These are phyloP conservation scores for Pagrus major DNA, from an alignment of 2,113 vertebrate species.

Conservation along the genomic window DNA sequence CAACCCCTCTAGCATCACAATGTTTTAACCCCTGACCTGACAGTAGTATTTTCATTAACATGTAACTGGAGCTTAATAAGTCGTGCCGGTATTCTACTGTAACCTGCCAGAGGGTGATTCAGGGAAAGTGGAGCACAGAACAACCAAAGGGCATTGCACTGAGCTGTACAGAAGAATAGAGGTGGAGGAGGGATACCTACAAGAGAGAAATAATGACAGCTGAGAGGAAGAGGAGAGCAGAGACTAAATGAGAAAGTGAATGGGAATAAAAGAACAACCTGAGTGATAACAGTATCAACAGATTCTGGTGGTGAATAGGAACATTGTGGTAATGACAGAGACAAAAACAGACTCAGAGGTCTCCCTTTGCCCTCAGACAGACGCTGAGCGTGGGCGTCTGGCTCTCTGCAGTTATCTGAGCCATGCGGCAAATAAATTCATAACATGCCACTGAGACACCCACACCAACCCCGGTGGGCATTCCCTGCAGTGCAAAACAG, in stretches of 20 bases:
- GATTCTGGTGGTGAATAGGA: constrained; percentile 34
- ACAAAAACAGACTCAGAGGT: constrained; percentile 57
- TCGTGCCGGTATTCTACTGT: constrained; percentile 30
- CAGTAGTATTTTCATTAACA: constrained; percentile 53
- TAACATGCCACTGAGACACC: constrained; percentile 72
- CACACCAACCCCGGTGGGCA: constrained; percentile 63
- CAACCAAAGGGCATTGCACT: constrained; percentile 45
- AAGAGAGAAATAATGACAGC: background rate
- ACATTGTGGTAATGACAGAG: constrained; percentile 47
- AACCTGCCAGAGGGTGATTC: constrained; percentile 29
- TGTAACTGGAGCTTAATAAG: constrained; percentile 62
- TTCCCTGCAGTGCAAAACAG: constrained; percentile 64
- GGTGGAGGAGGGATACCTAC: background rate
- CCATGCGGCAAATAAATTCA: constrained; percentile 74
- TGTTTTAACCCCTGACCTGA: constrained; percentile 46
- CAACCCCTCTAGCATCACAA: background rate
- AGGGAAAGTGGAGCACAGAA: constrained; percentile 63
- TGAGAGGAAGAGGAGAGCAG: background rate
- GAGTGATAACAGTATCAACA: constrained; percentile 23
- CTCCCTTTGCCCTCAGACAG: constrained; percentile 60
- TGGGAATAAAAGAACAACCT: constrained; percentile 9
- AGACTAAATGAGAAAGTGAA: constrained; percentile 3
- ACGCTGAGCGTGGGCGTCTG: constrained; percentile 61
- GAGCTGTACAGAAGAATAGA: background rate
- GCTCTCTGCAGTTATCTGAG: constrained; percentile 69